These are phyloP conservation scores for Corythoichthys intestinalis DNA, from an alignment of 2,113 vertebrate species.

Conservation along the genomic window DNA sequence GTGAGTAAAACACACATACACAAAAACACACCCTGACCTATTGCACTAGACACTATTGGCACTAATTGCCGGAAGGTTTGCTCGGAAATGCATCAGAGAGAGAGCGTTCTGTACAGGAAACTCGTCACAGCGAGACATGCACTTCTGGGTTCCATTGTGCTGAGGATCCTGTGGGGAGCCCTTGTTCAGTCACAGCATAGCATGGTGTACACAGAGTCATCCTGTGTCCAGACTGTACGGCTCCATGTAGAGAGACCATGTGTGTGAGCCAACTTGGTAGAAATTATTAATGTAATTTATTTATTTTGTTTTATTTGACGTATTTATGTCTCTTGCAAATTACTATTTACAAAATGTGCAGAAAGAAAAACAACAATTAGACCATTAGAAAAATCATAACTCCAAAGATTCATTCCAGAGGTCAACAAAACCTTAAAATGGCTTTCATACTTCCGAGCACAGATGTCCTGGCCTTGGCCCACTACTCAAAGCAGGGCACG, in stretches of 20 bases:
- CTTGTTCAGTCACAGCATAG: constrained; percentile 50
- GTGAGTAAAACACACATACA: constrained; percentile 70
- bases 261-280: constrained; percentile 20
- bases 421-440: not conserved
- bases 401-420: not conserved
- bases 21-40: constrained; percentile 36
- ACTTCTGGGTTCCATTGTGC: constrained; percentile 63
- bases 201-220: constrained; percentile 59
- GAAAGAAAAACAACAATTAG: not conserved
- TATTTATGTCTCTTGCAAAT: not conserved
- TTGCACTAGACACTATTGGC: constrained; percentile 23
- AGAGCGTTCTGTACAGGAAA: constrained; percentile 49
- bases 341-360: constrained; percentile 15
- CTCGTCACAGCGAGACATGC: constrained; percentile 50
- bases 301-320: too few relatives aligned
- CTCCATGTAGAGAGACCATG: constrained; percentile 15
- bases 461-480: too few relatives aligned
- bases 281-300: constrained; percentile 3
- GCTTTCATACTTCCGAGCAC: not conserved
- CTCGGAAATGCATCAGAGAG: constrained; percentile 62
- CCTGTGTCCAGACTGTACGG: constrained; percentile 50
- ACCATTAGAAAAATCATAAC: not conserved
- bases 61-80: constrained; percentile 39
- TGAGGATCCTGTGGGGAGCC: constrained; percentile 65
- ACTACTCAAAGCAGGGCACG: too few relatives aligned